phyloP scores from a whole-genome alignment of 2,888 invertebrate species.

The Leptodirus hochenwartii region DNA sequence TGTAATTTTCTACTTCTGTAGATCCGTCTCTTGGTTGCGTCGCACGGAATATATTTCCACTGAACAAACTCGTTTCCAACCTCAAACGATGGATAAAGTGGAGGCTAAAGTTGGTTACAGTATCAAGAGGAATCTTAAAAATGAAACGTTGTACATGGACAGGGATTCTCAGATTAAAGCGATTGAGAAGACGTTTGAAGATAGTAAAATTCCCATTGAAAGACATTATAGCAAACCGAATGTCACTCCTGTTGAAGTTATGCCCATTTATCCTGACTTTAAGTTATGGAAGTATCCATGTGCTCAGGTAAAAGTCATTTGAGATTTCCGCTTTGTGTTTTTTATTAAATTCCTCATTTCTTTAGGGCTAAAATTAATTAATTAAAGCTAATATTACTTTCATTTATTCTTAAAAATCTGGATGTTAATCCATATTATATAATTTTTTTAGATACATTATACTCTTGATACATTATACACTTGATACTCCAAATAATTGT shows the following conservation, averaged over 20 bases:
- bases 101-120: slow-evolving; percentile 99
- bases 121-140: slow-evolving; percentile 78
- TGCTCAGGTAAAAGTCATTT: too few species aligned
- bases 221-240: slow-evolving; percentile 95
- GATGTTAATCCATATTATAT: too few species aligned
- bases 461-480: too few species aligned
- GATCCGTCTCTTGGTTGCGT: slow-evolving; percentile 96
- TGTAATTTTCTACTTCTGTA: too few species aligned
- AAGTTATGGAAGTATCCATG: slow-evolving; percentile 96
- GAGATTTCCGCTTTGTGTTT: too few species aligned
- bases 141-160: slow-evolving; percentile 90
- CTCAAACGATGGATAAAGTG: slow-evolving; percentile 90
- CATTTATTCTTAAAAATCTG: too few species aligned
- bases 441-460: too few species aligned
- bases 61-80: slow-evolving; percentile 94
- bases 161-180: slow-evolving; percentile 93
- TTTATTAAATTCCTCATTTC: too few species aligned
- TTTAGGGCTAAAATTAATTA: too few species aligned
- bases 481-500: too few species aligned
- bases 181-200: slow-evolving; percentile 93
- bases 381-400: too few species aligned
- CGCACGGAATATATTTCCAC: slow-evolving; percentile 98
- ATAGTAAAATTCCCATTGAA: slow-evolving; percentile 65
- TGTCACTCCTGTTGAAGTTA: slow-evolving; percentile 75
- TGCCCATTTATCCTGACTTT: slow-evolving; percentile 89